Evolutionary conservation across 2,113 vertebrate species (phyloP).

Genomic region (Equus przewalskii): DNA sequence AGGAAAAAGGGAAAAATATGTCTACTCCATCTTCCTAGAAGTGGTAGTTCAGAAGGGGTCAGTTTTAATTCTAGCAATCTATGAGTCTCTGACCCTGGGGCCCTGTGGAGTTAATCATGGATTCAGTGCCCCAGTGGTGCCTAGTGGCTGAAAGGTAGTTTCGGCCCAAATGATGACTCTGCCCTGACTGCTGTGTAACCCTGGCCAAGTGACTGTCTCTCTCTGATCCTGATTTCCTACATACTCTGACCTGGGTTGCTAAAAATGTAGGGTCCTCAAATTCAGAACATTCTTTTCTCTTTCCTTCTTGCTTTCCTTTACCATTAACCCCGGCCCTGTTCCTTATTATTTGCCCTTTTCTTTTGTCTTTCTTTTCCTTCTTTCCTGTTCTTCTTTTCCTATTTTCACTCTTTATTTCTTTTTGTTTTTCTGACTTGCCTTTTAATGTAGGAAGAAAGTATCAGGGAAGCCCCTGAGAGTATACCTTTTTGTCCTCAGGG

Average conservation of each 20-base stretch:
- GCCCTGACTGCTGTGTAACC: neutral
- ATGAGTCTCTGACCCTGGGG: neutral
- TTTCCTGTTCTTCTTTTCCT: neutral
- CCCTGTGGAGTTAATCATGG: neutral
- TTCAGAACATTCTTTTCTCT: neutral
- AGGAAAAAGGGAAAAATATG: neutral
- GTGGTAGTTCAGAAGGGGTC: neutral
- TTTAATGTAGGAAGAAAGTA: neutral
- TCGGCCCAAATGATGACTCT: neutral
- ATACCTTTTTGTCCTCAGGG: neutral
- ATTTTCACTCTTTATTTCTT: neutral
- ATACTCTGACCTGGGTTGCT: neutral
- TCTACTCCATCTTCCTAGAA: neutral
- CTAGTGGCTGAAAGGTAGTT: neutral
- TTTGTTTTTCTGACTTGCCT: neutral
- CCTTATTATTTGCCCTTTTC: neutral
- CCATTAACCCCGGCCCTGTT: neutral
- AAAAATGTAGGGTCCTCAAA: neutral
- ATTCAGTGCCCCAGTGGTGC: neutral
- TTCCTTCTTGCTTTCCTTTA: neutral
- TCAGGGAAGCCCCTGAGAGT: neutral
- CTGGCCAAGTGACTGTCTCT: neutral
- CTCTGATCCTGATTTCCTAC: neutral
- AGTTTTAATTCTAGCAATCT: neutral
- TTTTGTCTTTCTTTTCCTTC: neutral